Evolutionary conservation across 2,797 vertebrate genomes (phyloP).

Genomic region (Rhyacichthys aspro): DNA sequence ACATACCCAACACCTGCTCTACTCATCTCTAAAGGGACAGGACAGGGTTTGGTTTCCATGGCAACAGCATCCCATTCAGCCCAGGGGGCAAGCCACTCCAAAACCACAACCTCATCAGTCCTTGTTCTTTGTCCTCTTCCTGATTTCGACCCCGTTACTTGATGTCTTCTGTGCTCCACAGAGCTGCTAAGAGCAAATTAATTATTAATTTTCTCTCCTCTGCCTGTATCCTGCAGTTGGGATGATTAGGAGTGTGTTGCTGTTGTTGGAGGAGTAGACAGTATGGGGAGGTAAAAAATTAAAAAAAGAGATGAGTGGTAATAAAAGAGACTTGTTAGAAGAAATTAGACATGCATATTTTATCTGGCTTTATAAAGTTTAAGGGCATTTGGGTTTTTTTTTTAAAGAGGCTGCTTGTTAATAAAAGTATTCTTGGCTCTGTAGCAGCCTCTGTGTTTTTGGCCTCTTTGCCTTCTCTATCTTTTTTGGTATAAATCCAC

Average conservation of each 20-base stretch:
- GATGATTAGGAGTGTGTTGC: conserved; percentile 40
- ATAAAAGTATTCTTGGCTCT: conserved; percentile 36
- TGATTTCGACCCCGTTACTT: conserved; percentile 41
- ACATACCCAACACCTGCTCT: conserved; percentile 76
- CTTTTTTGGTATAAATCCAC: conserved; percentile 19
- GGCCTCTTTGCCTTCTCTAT: conserved; percentile 41
- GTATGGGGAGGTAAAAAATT: conserved; percentile 15
- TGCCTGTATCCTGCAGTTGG: conserved; percentile 32
- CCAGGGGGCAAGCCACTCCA: conserved; percentile 59
- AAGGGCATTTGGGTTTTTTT: conserved; percentile 27
- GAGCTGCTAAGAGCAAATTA: conserved; percentile 67
- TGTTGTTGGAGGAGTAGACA: conserved; percentile 23
- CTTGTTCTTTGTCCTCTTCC: conserved; percentile 52
- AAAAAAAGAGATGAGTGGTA: conserved; percentile 28
- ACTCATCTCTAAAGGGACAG: conserved; percentile 65
- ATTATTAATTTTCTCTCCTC: conserved; percentile 70
- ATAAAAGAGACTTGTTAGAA: conserved; percentile 23
- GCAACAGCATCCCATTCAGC: conserved; percentile 80
- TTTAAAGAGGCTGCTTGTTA: conserved; percentile 35
- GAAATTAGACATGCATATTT: conserved; percentile 35
- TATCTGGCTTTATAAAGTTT: conserved; percentile 32
- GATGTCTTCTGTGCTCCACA: conserved; percentile 39
- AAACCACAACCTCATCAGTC: conserved; percentile 64
- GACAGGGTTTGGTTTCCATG: conserved; percentile 72
- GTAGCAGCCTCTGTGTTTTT: conserved; percentile 20